Base-by-base conservation (phyloP, 2,888 invertebrate species). In the Aphodius granarius region DNA sequence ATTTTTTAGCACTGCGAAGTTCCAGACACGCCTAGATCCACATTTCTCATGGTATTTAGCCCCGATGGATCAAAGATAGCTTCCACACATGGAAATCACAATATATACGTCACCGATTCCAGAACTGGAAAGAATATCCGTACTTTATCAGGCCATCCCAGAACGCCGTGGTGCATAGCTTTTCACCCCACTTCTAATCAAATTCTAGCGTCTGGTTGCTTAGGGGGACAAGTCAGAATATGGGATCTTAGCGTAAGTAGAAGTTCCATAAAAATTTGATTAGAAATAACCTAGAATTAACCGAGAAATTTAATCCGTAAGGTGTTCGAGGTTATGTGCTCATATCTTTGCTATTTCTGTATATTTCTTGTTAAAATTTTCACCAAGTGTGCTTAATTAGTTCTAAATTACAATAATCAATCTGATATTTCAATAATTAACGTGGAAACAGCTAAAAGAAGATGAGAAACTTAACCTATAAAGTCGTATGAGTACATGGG, bases 131-230 rank as follows among this genome's bases (percentile, higher is more conserved):
- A 93, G 84, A 93, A 94, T 84, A 91, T 94, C 20, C 91, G 92
- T 81, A 94, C 93, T 63, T 86, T 96, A 73, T 90, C 91, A 63
- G 96, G 96, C 0, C 96, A 97, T 87, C 95, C 95, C 1, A 89
- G 96, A 62, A 96, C 96, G 15, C 96, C 96, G 0, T 97, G 97
- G 97, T 95, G 95, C 83, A 92, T 96, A 72, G 94, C 95, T 65
- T 97, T 96, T 86, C 96, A 96, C 88, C 96, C 96, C 0, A 92
- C 93, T 5, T 94, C 92, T 76, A 93, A 94, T 83, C 93, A 95
- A 83, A 92, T 97, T 72, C 90, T 97, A 68, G 96, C 95, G 21
- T 95, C 95, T 0, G 96, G 96, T 0, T 97, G 96, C 85, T 90
- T 97, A 0, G 95, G 94, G 5, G 97, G 97, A 6, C 94, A 96